A percentile compares a stretch with the other conserved stretches of the same genome.
Evolutionary conservation across 1,140 invertebrate species (phyloP).

Genomic region (Brachionus manjavacas): DNA sequence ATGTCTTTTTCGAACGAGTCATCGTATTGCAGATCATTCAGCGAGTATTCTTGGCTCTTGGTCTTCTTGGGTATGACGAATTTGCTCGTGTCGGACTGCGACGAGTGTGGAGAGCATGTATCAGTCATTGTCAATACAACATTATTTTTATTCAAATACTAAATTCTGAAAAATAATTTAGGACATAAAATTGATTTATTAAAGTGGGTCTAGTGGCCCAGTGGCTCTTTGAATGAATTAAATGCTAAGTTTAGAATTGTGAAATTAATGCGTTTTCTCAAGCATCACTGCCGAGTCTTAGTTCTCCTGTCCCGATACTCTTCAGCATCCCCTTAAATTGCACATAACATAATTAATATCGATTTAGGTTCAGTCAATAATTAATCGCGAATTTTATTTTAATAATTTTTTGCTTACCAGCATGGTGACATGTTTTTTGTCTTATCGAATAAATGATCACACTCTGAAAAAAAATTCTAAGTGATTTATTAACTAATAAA

Average conservation of each 20-base stretch:
- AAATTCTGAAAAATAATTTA: neutral
- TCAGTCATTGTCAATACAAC: neutral
- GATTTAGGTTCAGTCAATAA: neutral
- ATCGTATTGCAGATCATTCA: neutral
- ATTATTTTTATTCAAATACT: neutral
- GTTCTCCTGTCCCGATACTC: neutral
- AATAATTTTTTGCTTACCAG: neutral
- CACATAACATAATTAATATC: neutral
- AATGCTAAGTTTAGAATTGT: neutral
- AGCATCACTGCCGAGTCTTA: neutral
- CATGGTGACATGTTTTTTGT: neutral
- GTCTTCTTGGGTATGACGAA: conserved; percentile 20
- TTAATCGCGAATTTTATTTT: neutral
- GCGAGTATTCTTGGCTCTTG: neutral
- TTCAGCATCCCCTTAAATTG: neutral
- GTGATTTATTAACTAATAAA: no score
- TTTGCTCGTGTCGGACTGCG: neutral
- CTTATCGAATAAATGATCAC: neutral
- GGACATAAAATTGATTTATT: neutral
- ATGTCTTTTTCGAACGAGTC: neutral
- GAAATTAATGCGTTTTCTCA: neutral
- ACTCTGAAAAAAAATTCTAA: no score
- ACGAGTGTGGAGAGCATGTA: neutral
- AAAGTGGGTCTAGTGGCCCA: neutral
- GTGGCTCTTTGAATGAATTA: neutral